These are phyloP conservation scores for Garra rufa DNA, from an alignment of 2,113 vertebrate genomes.

Conservation along the genomic window DNA sequence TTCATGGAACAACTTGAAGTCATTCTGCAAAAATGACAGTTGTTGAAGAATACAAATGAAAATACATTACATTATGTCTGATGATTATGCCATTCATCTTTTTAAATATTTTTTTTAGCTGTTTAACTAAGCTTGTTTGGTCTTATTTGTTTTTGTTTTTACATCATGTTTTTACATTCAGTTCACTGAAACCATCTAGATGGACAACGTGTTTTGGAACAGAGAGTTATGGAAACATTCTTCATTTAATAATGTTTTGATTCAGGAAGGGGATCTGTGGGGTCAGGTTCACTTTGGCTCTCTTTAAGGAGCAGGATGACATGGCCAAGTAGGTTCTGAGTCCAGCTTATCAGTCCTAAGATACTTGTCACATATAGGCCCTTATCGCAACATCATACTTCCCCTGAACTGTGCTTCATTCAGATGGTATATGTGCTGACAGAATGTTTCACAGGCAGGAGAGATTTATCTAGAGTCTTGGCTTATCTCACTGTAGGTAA, in stretches of 20 bases:
- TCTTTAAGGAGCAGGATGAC: not conserved
- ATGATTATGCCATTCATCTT: not conserved
- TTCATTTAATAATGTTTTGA: not conserved
- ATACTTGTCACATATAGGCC: not conserved
- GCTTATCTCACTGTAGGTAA: conserved; percentile 14
- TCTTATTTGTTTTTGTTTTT: not conserved
- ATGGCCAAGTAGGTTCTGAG: not conserved
- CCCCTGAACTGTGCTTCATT: conserved; percentile 7
- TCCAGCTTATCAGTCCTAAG: not conserved
- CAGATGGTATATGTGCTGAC: not conserved
- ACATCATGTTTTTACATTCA: too few relatives aligned
- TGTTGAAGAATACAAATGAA: not conserved
- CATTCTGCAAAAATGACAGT: not conserved
- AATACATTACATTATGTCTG: not conserved
- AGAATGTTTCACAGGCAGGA: conserved; percentile 22
- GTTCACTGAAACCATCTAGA: not conserved
- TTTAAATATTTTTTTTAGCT: not conserved
- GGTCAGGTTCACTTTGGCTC: not conserved
- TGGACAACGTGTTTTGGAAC: not conserved
- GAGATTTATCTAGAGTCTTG: conserved; percentile 34
- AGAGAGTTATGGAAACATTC: not conserved
- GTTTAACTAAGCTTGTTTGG: not conserved
- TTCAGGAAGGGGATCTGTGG: not conserved
- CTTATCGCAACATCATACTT: conserved; percentile 25
- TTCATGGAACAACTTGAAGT: too few relatives aligned